These are phyloP conservation scores for Lasioglossum baleicum DNA, from an alignment of 1,140 invertebrate genomes.

Conservation along the genomic window DNA sequence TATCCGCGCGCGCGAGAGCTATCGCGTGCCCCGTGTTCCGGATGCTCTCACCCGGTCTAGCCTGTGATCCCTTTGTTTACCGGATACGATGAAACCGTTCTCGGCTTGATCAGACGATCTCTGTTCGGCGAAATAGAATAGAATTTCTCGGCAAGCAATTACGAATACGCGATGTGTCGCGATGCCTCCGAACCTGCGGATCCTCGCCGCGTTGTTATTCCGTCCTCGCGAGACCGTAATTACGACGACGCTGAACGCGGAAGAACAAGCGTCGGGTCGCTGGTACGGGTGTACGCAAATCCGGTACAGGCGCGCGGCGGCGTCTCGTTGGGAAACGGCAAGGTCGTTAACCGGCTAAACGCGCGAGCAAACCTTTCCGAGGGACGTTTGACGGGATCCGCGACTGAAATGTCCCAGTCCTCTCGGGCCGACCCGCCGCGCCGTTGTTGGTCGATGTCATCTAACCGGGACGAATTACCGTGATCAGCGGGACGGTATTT, in stretches of 20 bases:
- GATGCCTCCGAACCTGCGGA: too few species aligned
- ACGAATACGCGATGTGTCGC: too few species aligned
- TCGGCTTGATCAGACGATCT: too few species aligned
- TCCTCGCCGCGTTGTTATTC: not conserved
- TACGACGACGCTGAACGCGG: not conserved
- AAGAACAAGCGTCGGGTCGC: not conserved
- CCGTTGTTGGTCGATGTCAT: too few species aligned
- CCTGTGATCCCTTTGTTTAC: not conserved
- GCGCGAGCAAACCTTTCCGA: not conserved
- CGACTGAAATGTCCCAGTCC: not conserved
- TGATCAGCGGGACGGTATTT: not conserved
- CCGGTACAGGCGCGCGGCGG: not conserved
- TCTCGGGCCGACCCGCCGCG: too few species aligned
- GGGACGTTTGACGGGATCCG: constrained; percentile 1
- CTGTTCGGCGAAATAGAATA: not conserved
- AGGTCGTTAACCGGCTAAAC: constrained; percentile 18
- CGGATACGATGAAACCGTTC: too few species aligned
- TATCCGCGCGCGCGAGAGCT: not conserved
- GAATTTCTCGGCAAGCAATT: too few species aligned
- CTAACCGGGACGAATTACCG: not conserved
- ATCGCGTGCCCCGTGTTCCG: too few species aligned
- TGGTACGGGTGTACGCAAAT: too few species aligned
- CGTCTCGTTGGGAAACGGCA: not conserved
- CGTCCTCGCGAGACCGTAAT: not conserved
- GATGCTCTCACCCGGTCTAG: too few species aligned